Evolutionary conservation across 1,140 invertebrate species (phyloP), one percentile per base, ranked within the genome.

Genomic region (Pseudomyrmex dendroicus): DNA sequence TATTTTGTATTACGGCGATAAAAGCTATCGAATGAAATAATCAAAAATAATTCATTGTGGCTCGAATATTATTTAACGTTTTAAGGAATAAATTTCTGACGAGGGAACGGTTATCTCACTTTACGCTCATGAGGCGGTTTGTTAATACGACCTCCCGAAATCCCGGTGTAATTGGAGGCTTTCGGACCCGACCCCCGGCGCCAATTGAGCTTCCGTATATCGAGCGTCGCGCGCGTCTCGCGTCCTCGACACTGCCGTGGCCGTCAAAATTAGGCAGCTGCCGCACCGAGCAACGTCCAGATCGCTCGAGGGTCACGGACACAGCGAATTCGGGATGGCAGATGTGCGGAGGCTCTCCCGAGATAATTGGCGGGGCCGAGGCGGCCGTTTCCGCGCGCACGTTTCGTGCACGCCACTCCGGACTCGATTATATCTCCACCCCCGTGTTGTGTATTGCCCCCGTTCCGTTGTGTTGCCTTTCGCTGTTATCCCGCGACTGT

Each of bases 191-290:
- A 10, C 57, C 17, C 10, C 48, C 50, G 46, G 70, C 62, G 20
- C 44, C 76, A 80, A 80, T 82, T 82, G 76, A 61, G 62, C 68
- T 82, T 82, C 83, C 68, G 63, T 61, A 72, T 64, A 84, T 82
- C 66, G 74, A 78, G 62, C 83, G 25, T 64, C 61, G 48, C 64
- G 44, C 48, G 22, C 76, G 61, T 44, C 15, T 15, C 59, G 35
- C 10, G 48, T 78, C 74, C 76, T 70, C 76, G 73, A 66, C 48
- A 64, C 61, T 68, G 52, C 4, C 48, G 74, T 25, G 67, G 22
- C 50, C 61, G 61, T 73, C 77, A 82, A 84, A 84, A 84, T 84
- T 84, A 54, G 77, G 77, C 83, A 84, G 83, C 77, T 84, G 83
- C 64, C 64, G 46, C 59, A 66, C 35, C 35, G 35, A 35, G 13